Evolutionary conservation across 2,797 vertebrate genomes (phyloP).

Genomic region (Pelobates cultripes): DNA sequence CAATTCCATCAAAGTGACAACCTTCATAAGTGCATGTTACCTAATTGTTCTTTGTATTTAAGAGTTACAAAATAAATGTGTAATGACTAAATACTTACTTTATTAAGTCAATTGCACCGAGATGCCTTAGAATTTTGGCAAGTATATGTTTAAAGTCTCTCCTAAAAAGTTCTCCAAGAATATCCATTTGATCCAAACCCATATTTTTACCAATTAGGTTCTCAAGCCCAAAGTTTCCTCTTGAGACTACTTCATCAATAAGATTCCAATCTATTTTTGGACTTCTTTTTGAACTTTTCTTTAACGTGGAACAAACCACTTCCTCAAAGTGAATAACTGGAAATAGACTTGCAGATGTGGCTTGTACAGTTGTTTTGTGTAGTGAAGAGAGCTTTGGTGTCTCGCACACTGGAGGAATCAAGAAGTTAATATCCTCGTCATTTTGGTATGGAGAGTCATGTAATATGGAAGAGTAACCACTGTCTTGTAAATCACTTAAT

Average conservation of each 20-base stretch:
- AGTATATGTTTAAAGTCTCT: conserved; percentile 83
- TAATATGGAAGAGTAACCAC: conserved; percentile 87
- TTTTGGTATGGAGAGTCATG: conserved; percentile 62
- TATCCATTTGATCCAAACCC: conserved; percentile 83
- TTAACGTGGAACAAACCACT: conserved; percentile 81
- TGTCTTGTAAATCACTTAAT: conserved; percentile 71
- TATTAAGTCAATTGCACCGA: conserved; percentile 84
- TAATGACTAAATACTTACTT: conserved; percentile 73
- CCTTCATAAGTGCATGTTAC: too few relatives aligned
- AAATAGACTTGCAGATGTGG: conserved; percentile 69
- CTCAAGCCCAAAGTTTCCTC: conserved; percentile 71
- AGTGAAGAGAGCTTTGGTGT: conserved; percentile 62
- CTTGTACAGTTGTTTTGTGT: conserved; percentile 57
- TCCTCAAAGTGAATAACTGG: conserved; percentile 83
- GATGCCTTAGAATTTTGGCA: conserved; percentile 76
- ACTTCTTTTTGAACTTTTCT: conserved; percentile 76
- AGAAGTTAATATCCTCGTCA: conserved; percentile 65
- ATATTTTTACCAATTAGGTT: conserved; percentile 89
- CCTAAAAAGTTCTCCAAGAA: conserved; percentile 80
- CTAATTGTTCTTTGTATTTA: too few relatives aligned
- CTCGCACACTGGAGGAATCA: conserved; percentile 60
- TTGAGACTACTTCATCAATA: conserved; percentile 72
- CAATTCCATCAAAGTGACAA: too few relatives aligned
- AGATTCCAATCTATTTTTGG: conserved; percentile 79
- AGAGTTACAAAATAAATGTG: too few relatives aligned